A percentile compares a stretch with the other conserved stretches of the same genome.
These are phyloP conservation scores for Pammene fasciana DNA, from an alignment of 2,888 invertebrate genomes.

Conservation along the genomic window DNA sequence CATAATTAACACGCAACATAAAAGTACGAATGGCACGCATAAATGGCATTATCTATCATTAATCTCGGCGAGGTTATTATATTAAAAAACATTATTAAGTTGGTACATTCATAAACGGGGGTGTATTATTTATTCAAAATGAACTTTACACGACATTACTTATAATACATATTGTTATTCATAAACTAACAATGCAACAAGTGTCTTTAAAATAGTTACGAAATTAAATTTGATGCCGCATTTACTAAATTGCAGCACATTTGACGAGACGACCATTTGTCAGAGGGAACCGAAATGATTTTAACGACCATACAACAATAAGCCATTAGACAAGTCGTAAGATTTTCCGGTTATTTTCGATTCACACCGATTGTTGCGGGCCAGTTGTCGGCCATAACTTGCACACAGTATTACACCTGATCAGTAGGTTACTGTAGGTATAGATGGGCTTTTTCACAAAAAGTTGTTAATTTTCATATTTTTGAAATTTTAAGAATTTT, in stretches of 20 bases:
- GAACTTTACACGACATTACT: too few relatives aligned
- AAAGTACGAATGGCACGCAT: too few relatives aligned
- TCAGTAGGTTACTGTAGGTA: background rate
- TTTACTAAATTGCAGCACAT: constrained; percentile 65
- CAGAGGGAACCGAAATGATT: constrained; percentile 61
- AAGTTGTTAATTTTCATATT: too few relatives aligned
- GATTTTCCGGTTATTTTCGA: constrained; percentile 82
- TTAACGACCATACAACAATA: constrained; percentile 74
- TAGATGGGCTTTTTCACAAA: too few relatives aligned
- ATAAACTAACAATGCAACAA: background rate
- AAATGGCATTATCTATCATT: too few relatives aligned
- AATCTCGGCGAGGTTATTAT: too few relatives aligned
- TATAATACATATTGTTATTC: too few relatives aligned
- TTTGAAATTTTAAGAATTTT: too few relatives aligned
- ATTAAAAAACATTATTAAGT: background rate
- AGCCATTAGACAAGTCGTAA: constrained; percentile 80
- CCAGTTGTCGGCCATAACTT: constrained; percentile 52
- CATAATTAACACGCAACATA: too few relatives aligned
- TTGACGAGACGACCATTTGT: constrained; percentile 66
- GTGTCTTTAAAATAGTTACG: background rate
- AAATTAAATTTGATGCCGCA: constrained; percentile 42
- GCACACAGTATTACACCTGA: constrained; percentile 5
- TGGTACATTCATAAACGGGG: too few relatives aligned
- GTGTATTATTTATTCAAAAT: too few relatives aligned
- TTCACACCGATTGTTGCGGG: constrained; percentile 78